Evolutionary conservation across 2,888 invertebrate species (phyloP).

Genomic region (Platycheirus rosarum): DNA sequence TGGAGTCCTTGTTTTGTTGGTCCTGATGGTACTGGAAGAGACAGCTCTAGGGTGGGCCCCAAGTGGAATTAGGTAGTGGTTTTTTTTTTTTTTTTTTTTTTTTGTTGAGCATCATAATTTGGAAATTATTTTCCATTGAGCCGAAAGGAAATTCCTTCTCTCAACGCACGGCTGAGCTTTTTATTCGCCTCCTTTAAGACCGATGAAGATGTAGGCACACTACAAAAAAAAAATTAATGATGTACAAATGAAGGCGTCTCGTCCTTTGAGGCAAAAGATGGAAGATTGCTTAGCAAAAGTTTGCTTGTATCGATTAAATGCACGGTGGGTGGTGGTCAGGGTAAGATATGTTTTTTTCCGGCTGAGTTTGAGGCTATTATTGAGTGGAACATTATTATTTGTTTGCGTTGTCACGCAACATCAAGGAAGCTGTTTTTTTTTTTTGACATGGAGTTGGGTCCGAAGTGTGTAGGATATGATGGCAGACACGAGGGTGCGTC

Average conservation of each 20-base stretch:
- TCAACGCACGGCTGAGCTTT: constrained; percentile 66
- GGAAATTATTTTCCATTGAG: constrained; percentile 72
- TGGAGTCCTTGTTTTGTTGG: constrained; percentile 18
- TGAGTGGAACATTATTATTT: constrained; percentile 43
- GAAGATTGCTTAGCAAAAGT: constrained; percentile 40
- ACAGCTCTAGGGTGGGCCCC: constrained; percentile 38
- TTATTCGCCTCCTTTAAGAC: constrained; percentile 37
- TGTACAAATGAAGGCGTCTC: constrained; percentile 62
- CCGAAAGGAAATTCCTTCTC: constrained; percentile 58
- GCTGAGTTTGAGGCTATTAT: constrained; percentile 1
- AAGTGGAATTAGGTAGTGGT: constrained; percentile 27
- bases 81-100: constrained; percentile 9
- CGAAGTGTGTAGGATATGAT: constrained; percentile 33
- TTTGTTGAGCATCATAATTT: constrained; percentile 70
- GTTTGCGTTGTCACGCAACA: constrained; percentile 67
- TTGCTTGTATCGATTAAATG: constrained; percentile 47
- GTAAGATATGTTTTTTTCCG: constrained; percentile 3
- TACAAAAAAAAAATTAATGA: constrained; percentile 51
- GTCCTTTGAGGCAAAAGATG: constrained; percentile 15
- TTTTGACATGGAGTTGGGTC: neutral
- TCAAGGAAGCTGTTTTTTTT: constrained; percentile 1
- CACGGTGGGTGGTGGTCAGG: constrained; percentile 16
- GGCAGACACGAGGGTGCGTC: constrained; percentile 17
- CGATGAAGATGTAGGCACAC: constrained; percentile 35
- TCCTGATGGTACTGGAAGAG: constrained; percentile 16